These are phyloP conservation scores for Mola mola DNA, from an alignment of 2,113 vertebrate genomes.

Conservation along the genomic window DNA sequence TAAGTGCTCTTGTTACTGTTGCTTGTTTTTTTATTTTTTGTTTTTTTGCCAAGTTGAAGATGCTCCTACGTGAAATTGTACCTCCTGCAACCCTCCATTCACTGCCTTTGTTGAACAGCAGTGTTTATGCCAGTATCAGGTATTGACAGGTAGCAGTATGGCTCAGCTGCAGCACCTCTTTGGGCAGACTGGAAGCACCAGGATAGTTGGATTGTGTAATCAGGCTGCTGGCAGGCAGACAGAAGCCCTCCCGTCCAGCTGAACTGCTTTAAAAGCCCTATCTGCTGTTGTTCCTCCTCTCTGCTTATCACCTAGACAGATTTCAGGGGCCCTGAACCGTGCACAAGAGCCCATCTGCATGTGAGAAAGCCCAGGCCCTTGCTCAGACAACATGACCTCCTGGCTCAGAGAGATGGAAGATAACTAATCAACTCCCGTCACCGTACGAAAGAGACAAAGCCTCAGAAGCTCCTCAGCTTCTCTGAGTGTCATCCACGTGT, in stretches of 20 bases:
- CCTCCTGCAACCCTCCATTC: conserved; percentile 46
- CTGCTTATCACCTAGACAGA: conserved; percentile 80
- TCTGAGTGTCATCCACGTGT: conserved; percentile 42
- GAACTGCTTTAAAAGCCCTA: conserved; percentile 80
- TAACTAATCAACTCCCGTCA: conserved; percentile 44
- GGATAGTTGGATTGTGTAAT: conserved; percentile 80
- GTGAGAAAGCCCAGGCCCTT: conserved; percentile 66
- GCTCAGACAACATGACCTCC: conserved; percentile 62
- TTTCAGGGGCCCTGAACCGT: conserved; percentile 80
- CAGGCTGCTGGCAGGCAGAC: conserved; percentile 79
- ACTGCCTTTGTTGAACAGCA: conserved; percentile 39
- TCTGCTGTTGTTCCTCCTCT: conserved; percentile 73
- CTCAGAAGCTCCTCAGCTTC: conserved; percentile 21
- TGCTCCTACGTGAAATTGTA: conserved; percentile 8
- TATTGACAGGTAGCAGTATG: conserved; percentile 72
- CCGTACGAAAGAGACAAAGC: conserved; percentile 63
- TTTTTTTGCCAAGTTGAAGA: too few relatives aligned
- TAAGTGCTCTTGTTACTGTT: conserved; percentile 1
- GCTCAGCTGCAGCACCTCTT: conserved; percentile 48
- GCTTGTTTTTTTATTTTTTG: neutral
- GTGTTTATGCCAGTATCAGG: conserved; percentile 63
- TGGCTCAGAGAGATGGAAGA: conserved; percentile 46
- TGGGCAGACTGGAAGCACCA: conserved; percentile 63
- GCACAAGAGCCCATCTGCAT: conserved; percentile 66
- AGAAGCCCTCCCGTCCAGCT: conserved; percentile 74